Conservation (phyloP, 1,140 invertebrate species). For the Hesperophylax magnus region DNA sequence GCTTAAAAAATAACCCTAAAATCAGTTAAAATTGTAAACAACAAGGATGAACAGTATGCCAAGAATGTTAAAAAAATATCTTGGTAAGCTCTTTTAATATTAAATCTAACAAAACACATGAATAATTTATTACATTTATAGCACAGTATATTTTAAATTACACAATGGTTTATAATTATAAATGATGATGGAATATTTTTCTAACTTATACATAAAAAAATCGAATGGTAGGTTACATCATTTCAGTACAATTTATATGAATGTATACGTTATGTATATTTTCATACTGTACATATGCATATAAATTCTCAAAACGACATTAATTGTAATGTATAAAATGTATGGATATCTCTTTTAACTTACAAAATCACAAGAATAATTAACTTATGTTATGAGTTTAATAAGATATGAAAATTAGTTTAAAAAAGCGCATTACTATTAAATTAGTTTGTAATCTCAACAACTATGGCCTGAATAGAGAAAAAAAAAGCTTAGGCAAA, state of each 20-base stretch:
- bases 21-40: conserved; percentile 8
- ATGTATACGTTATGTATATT: background rate
- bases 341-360: conserved; percentile 6
- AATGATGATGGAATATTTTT: conserved; percentile 20
- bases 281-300: background rate
- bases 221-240: conserved; percentile 6
- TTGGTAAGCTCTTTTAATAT: conserved; percentile 30
- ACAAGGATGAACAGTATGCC: conserved; percentile 20
- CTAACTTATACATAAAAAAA: background rate
- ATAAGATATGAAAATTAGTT: background rate
- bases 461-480: conserved; percentile 13
- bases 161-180: conserved; percentile 11
- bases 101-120: conserved; percentile 20
- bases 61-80: conserved; percentile 13
- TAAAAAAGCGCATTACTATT: conserved; percentile 3
- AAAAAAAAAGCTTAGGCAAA: conserved; percentile 8
- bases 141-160: conserved; percentile 4
- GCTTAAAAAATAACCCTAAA: conserved; percentile 3
- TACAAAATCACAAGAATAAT: conserved; percentile 1
- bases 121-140: conserved; percentile 5
- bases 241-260: conserved; percentile 7
- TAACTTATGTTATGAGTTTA: conserved; percentile 11
- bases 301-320: background rate
- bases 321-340: too few relatives aligned
- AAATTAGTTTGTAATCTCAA: conserved; percentile 34